Evolutionary conservation across 2,113 vertebrate genomes (phyloP).

Genomic region (Arenaria interpres): DNA sequence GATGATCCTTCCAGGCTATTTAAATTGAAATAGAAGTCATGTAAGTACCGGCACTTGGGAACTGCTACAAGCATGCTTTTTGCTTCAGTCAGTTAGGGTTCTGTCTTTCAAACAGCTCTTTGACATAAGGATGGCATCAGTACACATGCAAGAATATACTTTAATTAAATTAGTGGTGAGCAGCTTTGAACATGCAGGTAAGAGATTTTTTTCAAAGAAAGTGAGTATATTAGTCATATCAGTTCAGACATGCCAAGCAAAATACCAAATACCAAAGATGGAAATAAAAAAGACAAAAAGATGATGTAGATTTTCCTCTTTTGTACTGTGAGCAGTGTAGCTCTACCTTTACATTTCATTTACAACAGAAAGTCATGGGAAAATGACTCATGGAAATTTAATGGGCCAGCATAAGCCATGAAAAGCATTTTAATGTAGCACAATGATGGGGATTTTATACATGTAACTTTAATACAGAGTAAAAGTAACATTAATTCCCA

Average conservation of each 20-base stretch:
- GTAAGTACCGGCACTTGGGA: neutral
- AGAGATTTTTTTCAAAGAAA: neutral
- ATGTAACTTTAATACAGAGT: neutral
- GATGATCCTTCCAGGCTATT: conserved; percentile 78
- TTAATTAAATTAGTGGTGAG: neutral
- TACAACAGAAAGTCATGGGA: neutral
- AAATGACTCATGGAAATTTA: conserved; percentile 30
- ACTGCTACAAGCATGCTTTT: neutral
- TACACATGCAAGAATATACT: neutral
- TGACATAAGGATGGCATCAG: neutral
- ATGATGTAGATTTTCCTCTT: neutral
- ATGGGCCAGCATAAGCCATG: neutral
- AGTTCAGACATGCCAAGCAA: conserved; percentile 26
- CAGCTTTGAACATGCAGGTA: neutral
- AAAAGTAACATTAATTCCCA: neutral
- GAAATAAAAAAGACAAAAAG: conserved; percentile 39
- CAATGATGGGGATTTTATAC: neutral
- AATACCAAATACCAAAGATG: conserved; percentile 21
- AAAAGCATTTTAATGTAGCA: neutral
- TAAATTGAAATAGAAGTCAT: neutral
- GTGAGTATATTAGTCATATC: neutral
- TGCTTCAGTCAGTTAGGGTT: neutral
- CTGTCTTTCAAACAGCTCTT: neutral
- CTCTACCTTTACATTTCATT: conserved; percentile 4
- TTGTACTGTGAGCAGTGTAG: conserved; percentile 3